A percentile compares a stretch with the other conserved stretches of the same genome.
phyloP scores from a whole-genome alignment of 1,140 invertebrate genomes.

The Anoplolepis gracilipes region DNA sequence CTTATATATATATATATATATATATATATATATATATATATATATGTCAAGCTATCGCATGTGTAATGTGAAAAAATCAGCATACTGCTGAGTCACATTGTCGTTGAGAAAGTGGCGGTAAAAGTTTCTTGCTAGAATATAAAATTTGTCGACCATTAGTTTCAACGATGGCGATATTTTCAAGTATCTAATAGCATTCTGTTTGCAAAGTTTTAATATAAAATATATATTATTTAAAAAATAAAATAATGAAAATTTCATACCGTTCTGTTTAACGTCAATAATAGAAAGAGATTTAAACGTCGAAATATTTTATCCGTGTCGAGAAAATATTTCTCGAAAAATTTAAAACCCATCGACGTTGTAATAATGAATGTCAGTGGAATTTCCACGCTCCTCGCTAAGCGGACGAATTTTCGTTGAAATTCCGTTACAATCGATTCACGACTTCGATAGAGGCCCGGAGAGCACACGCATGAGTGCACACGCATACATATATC shows the following conservation, averaged over 20 bases:
- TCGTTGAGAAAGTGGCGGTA: conserved; percentile 9
- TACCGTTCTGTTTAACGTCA: not conserved
- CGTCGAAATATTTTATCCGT: not conserved
- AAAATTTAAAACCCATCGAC: conserved; percentile 30
- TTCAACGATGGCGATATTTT: not conserved
- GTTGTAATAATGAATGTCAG: conserved; percentile 52
- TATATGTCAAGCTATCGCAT: conserved; percentile 12
- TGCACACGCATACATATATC: not conserved
- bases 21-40: too few species aligned
- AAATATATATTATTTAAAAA: not conserved
- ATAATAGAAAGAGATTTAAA: conserved; percentile 19
- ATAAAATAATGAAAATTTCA: not conserved
- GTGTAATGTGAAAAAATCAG: conserved; percentile 17
- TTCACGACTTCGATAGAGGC: conserved; percentile 23
- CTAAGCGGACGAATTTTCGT: conserved; percentile 33
- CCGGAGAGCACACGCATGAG: conserved; percentile 11
- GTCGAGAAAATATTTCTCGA: conserved; percentile 29
- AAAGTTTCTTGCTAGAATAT: not conserved
- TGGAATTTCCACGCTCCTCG: conserved; percentile 22
- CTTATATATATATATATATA: not conserved
- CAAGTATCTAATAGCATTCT: not conserved
- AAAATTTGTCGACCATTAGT: not conserved
- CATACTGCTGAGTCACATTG: conserved; percentile 28
- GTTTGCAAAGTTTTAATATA: not conserved
- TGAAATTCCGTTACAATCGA: conserved; percentile 52